A percentile compares a stretch with the other conserved stretches of the same genome.
Conservation (phyloP, 2,113 vertebrate species). For the Erpornis zantholeuca region DNA sequence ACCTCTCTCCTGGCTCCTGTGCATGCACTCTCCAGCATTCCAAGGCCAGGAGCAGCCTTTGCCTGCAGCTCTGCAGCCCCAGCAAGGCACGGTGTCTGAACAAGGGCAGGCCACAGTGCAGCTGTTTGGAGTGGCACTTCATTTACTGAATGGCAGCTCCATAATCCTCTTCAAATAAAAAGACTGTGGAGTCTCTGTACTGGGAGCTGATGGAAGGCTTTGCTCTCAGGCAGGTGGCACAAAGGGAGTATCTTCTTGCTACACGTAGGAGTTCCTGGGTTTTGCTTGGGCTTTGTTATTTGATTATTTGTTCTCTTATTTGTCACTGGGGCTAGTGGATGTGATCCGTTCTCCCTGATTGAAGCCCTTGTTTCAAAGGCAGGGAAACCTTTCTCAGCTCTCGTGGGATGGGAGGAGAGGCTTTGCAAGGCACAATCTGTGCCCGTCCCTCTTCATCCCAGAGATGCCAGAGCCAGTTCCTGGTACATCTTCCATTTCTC, state of each 20-base stretch:
- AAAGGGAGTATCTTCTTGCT: neutral
- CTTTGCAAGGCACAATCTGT: neutral
- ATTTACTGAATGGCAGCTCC: slow-evolving; percentile 38
- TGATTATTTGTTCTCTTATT: neutral
- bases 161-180: slow-evolving; percentile 35
- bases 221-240: neutral
- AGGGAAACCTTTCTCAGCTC: neutral
- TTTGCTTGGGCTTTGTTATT: neutral
- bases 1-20: neutral
- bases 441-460: neutral
- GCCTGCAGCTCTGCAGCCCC: neutral
- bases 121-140: slow-evolving; percentile 29
- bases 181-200: neutral
- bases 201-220: neutral
- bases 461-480: neutral
- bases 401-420: neutral
- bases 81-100: neutral
- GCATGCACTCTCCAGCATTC: neutral
- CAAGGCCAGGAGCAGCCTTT: neutral
- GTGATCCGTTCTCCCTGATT: neutral
- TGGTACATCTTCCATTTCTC: neutral
- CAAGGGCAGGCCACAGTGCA: neutral
- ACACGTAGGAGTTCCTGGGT: neutral
- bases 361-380: neutral
- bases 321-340: neutral